Evolutionary conservation across 2,797 vertebrate species (phyloP).

Genomic region (Lacerta bilineata): DNA sequence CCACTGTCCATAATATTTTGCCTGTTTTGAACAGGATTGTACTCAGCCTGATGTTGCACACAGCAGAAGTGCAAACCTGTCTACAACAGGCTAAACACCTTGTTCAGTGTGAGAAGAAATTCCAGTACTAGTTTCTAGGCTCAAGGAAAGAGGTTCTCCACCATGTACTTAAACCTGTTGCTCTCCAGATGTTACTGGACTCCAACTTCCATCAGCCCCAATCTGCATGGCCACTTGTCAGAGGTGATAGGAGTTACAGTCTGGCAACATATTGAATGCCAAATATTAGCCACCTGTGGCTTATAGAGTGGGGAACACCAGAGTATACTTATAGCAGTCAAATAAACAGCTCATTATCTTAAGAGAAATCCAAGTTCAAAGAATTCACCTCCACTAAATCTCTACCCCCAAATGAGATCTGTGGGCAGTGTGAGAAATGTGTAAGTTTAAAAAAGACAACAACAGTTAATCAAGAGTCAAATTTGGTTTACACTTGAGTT

Average conservation of each 20-base stretch:
- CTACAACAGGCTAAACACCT: not conserved
- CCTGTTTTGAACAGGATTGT: too few relatives aligned
- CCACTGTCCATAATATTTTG: too few relatives aligned
- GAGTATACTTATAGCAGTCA: not conserved
- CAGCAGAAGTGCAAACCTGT: not conserved
- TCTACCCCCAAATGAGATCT: not conserved
- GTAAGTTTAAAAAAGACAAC: slow-evolving; percentile 35
- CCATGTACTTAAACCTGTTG: not conserved
- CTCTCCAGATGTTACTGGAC: too few relatives aligned
- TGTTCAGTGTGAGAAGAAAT: not conserved
- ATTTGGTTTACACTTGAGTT: slow-evolving; percentile 13
- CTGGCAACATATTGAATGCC: too few relatives aligned
- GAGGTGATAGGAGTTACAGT: too few relatives aligned
- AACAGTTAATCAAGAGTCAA: slow-evolving; percentile 7
- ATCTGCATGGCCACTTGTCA: too few relatives aligned
- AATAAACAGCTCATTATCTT: not conserved
- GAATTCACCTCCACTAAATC: not conserved
- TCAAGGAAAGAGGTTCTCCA: not conserved
- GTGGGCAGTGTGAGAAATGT: not conserved
- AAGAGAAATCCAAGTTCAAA: not conserved
- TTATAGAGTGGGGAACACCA: not conserved
- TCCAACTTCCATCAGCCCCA: too few relatives aligned
- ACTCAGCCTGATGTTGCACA: too few relatives aligned
- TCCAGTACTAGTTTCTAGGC: not conserved
- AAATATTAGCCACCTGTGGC: too few relatives aligned